Conservation (phyloP, 2,888 invertebrate species). For the Limnephilus rhombicus region DNA sequence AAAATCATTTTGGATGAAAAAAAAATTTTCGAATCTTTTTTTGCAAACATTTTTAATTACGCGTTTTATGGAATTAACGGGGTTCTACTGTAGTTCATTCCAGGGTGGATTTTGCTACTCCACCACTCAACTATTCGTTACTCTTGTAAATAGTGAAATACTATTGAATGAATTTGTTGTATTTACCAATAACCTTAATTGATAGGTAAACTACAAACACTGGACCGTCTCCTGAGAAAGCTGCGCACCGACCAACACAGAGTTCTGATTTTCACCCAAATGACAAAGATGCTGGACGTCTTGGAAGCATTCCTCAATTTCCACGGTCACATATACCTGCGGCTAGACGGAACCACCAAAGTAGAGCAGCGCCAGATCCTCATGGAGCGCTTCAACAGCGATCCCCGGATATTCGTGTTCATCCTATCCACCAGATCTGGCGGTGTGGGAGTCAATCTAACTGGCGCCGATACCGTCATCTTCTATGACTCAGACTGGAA, state of each 20-base stretch:
- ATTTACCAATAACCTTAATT: constrained; percentile 50
- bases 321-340: constrained; percentile 97
- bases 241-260: constrained; percentile 92
- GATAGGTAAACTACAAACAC: constrained; percentile 90
- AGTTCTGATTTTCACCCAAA: constrained; percentile 98
- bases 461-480: constrained; percentile 99
- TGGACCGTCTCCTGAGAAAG: constrained; percentile 89
- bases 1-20: too few relatives aligned
- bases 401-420: constrained; percentile 96
- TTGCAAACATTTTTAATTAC: too few relatives aligned
- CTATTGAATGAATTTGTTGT: background rate
- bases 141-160: too few relatives aligned
- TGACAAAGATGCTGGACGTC: constrained; percentile 99
- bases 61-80: too few relatives aligned
- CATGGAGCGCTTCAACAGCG: constrained; percentile 98
- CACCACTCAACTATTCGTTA: too few relatives aligned
- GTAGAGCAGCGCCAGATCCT: constrained; percentile 95
- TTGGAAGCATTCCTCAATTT: constrained; percentile 97
- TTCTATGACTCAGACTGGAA: constrained; percentile 99
- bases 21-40: too few relatives aligned
- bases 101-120: too few relatives aligned
- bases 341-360: constrained; percentile 96
- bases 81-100: too few relatives aligned
- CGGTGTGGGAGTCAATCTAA: constrained; percentile 98
- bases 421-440: constrained; percentile 98